Evolutionary conservation across 2,797 vertebrate species (phyloP).

Genomic region (Sparidentex hasta): DNA sequence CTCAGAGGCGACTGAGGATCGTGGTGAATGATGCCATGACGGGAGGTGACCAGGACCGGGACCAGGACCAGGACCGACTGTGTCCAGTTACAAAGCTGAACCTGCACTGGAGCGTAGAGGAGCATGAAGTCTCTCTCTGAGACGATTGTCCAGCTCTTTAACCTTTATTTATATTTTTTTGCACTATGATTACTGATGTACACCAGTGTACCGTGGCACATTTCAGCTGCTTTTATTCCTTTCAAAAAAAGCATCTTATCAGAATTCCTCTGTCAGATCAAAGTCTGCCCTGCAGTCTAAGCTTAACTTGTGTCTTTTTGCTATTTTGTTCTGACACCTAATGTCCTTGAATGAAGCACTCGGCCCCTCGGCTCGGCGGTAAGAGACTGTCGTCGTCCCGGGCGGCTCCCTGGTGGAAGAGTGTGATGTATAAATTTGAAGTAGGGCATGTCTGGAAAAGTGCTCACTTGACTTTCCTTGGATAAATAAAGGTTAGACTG

Average conservation of each 20-base stretch:
- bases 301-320: not conserved
- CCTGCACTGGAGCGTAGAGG: slow-evolving; percentile 4
- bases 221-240: slow-evolving; percentile 13
- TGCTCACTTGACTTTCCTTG: not conserved
- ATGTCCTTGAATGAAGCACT: slow-evolving; percentile 18
- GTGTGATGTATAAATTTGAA: slow-evolving; percentile 3
- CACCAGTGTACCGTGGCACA: too few species aligned
- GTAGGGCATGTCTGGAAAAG: not conserved
- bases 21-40: slow-evolving; percentile 84
- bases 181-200: too few species aligned
- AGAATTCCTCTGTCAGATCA: slow-evolving; percentile 1
- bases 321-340: slow-evolving; percentile 14
- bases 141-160: not conserved
- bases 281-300: not conserved
- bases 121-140: not conserved
- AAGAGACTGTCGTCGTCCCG: not conserved
- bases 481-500: not conserved
- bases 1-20: slow-evolving; percentile 81
- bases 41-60: not conserved
- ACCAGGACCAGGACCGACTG: not conserved
- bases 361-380: not conserved
- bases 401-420: slow-evolving; percentile 7
- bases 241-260: not conserved
- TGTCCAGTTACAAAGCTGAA: not conserved
- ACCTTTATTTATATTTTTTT: too few species aligned